A percentile compares a stretch with the other conserved stretches of the same genome.
phyloP scores from a whole-genome alignment of 2,888 invertebrate genomes.

The Hypomecis punctinalis region DNA sequence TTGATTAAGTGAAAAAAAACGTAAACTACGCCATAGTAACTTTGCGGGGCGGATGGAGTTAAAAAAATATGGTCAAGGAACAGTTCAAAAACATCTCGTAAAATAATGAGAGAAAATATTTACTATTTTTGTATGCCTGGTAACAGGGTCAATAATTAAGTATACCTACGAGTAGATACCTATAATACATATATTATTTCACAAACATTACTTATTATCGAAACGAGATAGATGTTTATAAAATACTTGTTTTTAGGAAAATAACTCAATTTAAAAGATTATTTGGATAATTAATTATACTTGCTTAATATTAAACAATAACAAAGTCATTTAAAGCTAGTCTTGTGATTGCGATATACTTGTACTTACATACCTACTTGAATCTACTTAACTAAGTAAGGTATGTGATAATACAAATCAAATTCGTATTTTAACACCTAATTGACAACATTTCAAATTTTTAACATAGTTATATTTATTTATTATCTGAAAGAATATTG shows the following conservation, averaged over 20 bases:
- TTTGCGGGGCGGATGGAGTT: no score
- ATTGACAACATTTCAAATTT: no score
- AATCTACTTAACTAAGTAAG: background rate
- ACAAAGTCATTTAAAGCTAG: slow-evolving; percentile 1
- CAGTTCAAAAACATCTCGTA: no score
- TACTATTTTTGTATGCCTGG: no score
- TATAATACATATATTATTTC: background rate
- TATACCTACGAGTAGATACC: no score
- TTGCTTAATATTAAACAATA: slow-evolving; percentile 8
- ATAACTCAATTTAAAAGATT: slow-evolving; percentile 7
- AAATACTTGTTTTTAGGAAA: slow-evolving; percentile 10
- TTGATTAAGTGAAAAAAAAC: no score
- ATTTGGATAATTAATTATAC: slow-evolving; percentile 6
- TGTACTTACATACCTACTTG: background rate
- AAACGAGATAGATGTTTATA: background rate
- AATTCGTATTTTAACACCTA: background rate
- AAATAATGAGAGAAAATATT: no score
- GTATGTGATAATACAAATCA: slow-evolving; percentile 2
- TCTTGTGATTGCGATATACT: slow-evolving; percentile 8
- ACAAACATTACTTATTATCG: background rate
- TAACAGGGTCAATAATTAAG: background rate
- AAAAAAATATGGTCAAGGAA: no score
- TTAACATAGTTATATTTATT: no score
- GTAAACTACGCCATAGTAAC: no score
- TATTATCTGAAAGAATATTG: no score